phyloP scores from a whole-genome alignment of 2,888 invertebrate genomes.

The Synergus umbraculus region DNA sequence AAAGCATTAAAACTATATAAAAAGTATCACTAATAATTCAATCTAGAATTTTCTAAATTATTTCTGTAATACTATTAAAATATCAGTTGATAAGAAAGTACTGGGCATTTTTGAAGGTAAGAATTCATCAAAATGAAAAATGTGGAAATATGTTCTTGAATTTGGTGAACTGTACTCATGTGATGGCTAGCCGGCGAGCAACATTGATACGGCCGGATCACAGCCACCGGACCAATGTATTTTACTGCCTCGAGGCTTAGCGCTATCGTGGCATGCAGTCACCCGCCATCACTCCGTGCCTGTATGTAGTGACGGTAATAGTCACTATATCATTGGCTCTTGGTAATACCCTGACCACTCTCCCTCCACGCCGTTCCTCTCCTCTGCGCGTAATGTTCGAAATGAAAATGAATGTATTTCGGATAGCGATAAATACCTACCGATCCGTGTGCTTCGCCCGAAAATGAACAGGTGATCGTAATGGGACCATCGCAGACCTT shows the following conservation, averaged over 20 bases:
- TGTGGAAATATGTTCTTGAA: conserved; percentile 26
- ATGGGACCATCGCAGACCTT: conserved; percentile 63
- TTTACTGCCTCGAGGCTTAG: conserved; percentile 76
- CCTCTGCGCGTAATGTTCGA: conserved; percentile 73
- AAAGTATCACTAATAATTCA: too few species aligned
- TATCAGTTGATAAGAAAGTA: too few species aligned
- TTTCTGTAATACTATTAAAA: too few species aligned
- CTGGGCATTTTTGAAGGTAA: neutral
- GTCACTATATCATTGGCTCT: conserved; percentile 78
- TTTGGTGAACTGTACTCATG: conserved; percentile 56
- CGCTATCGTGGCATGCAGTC: conserved; percentile 78
- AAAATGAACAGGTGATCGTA: conserved; percentile 72
- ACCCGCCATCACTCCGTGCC: conserved; percentile 77
- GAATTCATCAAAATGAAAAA: neutral
- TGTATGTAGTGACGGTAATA: conserved; percentile 77
- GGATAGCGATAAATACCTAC: conserved; percentile 77
- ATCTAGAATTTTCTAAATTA: too few species aligned
- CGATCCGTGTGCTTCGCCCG: conserved; percentile 70
- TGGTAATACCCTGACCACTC: conserved; percentile 74
- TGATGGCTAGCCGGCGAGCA: conserved; percentile 67
- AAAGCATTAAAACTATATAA: too few species aligned
- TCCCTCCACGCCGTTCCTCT: conserved; percentile 46
- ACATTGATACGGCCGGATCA: conserved; percentile 77
- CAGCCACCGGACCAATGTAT: conserved; percentile 76
- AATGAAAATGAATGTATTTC: conserved; percentile 78